Percentiles rank a stretch among this genome's conserved stretches.
Conservation (phyloP, 2,797 vertebrate species). For the Myoxocephalus aenaeus region DNA sequence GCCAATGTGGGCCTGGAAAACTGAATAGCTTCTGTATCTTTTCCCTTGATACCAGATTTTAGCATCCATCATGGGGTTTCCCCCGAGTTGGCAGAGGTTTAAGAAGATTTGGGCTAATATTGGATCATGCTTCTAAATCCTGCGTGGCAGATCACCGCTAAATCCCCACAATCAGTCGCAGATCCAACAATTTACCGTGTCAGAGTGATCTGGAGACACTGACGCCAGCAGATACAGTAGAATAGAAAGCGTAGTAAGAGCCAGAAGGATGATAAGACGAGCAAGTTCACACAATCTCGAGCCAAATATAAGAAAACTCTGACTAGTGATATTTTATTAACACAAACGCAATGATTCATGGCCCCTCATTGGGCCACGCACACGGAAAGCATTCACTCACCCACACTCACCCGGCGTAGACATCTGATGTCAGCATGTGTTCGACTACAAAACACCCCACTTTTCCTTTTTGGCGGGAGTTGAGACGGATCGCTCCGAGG, state of each 20-base stretch:
- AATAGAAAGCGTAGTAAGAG: neutral
- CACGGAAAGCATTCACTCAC: conserved; percentile 2
- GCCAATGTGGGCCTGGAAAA: conserved; percentile 46
- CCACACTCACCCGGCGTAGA: neutral
- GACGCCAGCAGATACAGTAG: conserved; percentile 12
- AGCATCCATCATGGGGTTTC: conserved; percentile 44
- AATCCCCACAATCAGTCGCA: conserved; percentile 54
- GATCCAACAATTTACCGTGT: conserved; percentile 17
- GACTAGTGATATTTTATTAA: neutral
- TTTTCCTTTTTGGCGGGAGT: conserved; percentile 30
- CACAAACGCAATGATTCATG: conserved; percentile 14
- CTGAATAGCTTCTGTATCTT: conserved; percentile 36
- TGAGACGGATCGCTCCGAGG: conserved; percentile 28
- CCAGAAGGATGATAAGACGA: neutral
- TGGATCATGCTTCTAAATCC: conserved; percentile 40
- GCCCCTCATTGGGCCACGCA: conserved; percentile 3
- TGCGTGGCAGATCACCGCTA: conserved; percentile 34
- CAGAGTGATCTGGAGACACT: conserved; percentile 28
- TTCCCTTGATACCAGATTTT: conserved; percentile 40
- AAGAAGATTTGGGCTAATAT: conserved; percentile 48
- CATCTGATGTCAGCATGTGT: conserved; percentile 38
- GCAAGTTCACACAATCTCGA: neutral
- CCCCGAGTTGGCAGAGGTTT: conserved; percentile 31
- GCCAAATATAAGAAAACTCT: neutral
- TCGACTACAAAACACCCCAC: conserved; percentile 18